Conservation (phyloP, 2,888 invertebrate genomes). For the Ochropacha duplaris region DNA sequence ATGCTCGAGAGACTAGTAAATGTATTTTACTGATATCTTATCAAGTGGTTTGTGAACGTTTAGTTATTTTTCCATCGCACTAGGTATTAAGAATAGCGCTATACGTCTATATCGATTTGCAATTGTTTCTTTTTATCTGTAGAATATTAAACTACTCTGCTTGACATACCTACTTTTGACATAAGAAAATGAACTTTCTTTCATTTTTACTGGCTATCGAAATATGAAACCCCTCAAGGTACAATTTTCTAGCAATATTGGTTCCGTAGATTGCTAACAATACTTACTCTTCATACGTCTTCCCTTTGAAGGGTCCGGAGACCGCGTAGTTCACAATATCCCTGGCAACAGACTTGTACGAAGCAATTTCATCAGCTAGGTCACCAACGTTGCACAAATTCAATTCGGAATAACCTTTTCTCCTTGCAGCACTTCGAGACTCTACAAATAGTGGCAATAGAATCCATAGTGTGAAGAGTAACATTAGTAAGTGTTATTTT, state of each 20-base stretch:
- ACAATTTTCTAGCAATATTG: conserved; percentile 11
- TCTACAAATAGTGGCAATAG: not conserved
- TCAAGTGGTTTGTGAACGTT: conserved; percentile 20
- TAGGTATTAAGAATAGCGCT: not conserved
- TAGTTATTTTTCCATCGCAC: not conserved
- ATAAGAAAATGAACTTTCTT: not conserved
- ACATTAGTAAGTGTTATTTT: not conserved
- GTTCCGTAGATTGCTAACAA: conserved; percentile 18
- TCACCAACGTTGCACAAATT: conserved; percentile 37
- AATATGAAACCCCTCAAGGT: conserved; percentile 10
- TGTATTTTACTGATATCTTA: conserved; percentile 30
- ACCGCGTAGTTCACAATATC: conserved; percentile 77
- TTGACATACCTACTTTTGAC: too few species aligned
- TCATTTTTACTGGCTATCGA: conserved; percentile 3
- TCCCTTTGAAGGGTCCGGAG: conserved; percentile 80
- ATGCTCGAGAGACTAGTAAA: conserved; percentile 24
- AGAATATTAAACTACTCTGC: too few species aligned
- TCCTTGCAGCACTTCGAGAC: conserved; percentile 21
- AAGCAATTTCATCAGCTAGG: conserved; percentile 81
- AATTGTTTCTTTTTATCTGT: not conserved
- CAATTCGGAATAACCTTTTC: conserved; percentile 20
- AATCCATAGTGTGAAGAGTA: not conserved
- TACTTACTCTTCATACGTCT: conserved; percentile 81
- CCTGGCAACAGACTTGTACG: conserved; percentile 77
- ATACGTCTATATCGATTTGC: not conserved